These are phyloP conservation scores for Eucriotettix oculatus DNA, from an alignment of 2,888 invertebrate species.

Conservation along the genomic window DNA sequence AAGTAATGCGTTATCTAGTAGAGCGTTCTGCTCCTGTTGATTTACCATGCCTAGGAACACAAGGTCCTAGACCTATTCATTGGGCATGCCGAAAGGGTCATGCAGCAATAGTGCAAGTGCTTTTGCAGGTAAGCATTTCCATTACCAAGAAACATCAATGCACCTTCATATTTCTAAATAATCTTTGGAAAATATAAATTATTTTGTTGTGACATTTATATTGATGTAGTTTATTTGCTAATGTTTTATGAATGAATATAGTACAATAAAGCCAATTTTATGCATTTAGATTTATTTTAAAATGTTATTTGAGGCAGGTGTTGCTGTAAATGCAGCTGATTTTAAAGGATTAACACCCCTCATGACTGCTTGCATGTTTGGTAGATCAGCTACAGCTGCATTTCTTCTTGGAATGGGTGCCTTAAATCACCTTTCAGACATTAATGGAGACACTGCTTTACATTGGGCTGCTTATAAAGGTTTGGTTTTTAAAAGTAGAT, in stretches of 20 bases:
- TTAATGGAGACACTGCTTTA: conserved; percentile 82
- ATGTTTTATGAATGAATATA: neutral
- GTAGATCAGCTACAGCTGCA: conserved; percentile 76
- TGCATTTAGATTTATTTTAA: neutral
- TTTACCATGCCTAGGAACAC: conserved; percentile 70
- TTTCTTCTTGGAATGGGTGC: conserved; percentile 83
- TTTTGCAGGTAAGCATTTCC: conserved; percentile 27
- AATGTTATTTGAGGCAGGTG: conserved; percentile 45
- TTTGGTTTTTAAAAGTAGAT: conserved; percentile 10
- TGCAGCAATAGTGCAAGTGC: conserved; percentile 66
- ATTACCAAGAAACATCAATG: too few relatives aligned
- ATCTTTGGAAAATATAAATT: too few relatives aligned
- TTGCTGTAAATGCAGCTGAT: conserved; percentile 77
- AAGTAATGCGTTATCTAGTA: conserved; percentile 70
- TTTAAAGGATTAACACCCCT: conserved; percentile 77
- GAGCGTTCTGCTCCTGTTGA: conserved; percentile 72
- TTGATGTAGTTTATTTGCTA: neutral
- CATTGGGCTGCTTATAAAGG: conserved; percentile 92
- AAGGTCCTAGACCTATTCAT: conserved; percentile 81
- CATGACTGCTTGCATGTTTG: conserved; percentile 88
- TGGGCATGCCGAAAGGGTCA: conserved; percentile 92
- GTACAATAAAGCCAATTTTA: neutral
- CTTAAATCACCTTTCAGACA: conserved; percentile 68
- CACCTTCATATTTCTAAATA: too few relatives aligned
- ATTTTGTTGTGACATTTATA: too few relatives aligned